phyloP scores from a whole-genome alignment of 2,888 invertebrate genomes.

The Lasius platythorax region DNA sequence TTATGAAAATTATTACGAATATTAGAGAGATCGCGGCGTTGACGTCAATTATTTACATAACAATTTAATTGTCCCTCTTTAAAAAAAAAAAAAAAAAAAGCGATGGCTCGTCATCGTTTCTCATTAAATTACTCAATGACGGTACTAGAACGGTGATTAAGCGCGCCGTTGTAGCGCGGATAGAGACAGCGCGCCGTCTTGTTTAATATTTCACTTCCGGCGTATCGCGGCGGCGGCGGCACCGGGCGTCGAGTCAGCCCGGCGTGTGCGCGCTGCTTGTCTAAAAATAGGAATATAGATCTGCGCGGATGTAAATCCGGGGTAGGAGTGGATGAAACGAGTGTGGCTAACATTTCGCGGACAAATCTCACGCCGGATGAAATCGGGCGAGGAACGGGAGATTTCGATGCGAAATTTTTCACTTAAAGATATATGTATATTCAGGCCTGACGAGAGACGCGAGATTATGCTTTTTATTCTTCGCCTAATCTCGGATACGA shows the following conservation, averaged over 20 bases:
- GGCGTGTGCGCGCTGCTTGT: conserved; percentile 12
- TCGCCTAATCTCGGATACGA: not conserved
- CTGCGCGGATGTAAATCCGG: conserved; percentile 34
- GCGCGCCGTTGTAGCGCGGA: not conserved
- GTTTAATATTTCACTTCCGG: conserved; percentile 48
- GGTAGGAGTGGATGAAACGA: conserved; percentile 24
- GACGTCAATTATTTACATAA: too few species aligned
- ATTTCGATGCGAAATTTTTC: not conserved
- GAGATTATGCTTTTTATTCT: not conserved
- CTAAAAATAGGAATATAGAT: conserved; percentile 52
- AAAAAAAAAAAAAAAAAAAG: not conserved
- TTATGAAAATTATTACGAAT: not conserved
- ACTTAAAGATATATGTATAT: too few species aligned
- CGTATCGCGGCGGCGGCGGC: conserved; percentile 9
- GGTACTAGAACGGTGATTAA: not conserved
- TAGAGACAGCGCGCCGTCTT: conserved; percentile 12
- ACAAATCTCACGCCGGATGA: conserved; percentile 10
- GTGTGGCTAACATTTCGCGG: not conserved
- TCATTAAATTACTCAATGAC: not conserved
- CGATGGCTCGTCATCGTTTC: not conserved
- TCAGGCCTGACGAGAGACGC: too few species aligned
- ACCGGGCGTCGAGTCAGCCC: conserved; percentile 23
- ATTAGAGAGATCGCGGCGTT: not conserved
- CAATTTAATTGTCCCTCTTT: not conserved
- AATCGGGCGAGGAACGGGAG: not conserved